Evolutionary conservation across 2,888 invertebrate species (phyloP), one percentile per base, ranked within the genome.

Genomic region (Blastobasis lacticolella): DNA sequence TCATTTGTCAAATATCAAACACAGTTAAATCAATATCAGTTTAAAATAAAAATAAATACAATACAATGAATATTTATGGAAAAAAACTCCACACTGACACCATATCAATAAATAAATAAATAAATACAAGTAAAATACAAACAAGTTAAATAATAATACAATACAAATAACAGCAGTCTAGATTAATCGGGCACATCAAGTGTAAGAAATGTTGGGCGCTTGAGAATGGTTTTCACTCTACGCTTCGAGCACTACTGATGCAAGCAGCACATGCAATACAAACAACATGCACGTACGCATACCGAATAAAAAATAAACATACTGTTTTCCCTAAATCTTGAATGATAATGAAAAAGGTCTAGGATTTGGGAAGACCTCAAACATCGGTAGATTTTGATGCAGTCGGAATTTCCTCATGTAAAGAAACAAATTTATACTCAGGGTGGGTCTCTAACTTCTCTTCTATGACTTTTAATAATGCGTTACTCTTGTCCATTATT

Each of bases 381-480:
- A 89, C 88, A 56, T 89, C 89, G 57, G 89, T 89, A 66, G 78
- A 85, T 72, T 85, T 88, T 38, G 88, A 84, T 50, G 74, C 64
- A 41, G 75, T 71, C 46, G 73, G 65, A 51, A 74, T 72, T 62
- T 83, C 81, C 46, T 78, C 75, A 49, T 81, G 79, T 62, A 86
- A 68, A 40, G 80, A 69, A 54, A 83, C 73, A 54, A 72, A 74
- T 64, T 84, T 86, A 64, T 86, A 87, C 58, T 88, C 87, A 6
- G 86, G 84, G 51, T 86, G 81, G 59, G 70, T 81, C 58, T 82
- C 83, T 59, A 87, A 71, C 68, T 82, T 87, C 0, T 82, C 83
- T 50, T 81, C 78, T 49, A 88, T 87, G 47, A 83, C 69, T 64
- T 81, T 86, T 58, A 83, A 78, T 40, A 87, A 61, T 45, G 76